Percentiles rank a stretch among this genome's conserved stretches.
phyloP scores from a whole-genome alignment of 1,140 invertebrate species.

The Brachionus rubens region DNA sequence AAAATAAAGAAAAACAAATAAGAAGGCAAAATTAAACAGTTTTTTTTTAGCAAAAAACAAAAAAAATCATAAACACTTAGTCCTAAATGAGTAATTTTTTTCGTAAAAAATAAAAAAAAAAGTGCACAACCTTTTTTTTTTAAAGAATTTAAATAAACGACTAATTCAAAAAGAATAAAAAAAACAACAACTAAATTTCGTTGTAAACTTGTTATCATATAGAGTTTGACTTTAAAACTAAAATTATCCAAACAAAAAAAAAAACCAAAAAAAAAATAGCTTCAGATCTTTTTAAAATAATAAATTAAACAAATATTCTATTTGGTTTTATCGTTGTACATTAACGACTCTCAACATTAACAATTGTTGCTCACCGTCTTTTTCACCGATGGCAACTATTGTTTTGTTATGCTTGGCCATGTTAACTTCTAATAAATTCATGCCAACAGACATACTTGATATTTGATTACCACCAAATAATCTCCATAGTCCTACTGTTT shows the following conservation, averaged over 20 bases:
- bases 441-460: slow-evolving; percentile 41
- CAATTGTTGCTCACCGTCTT: slow-evolving; percentile 46
- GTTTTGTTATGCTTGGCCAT: slow-evolving; percentile 44
- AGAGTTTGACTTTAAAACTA: not conserved
- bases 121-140: no score
- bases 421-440: slow-evolving; percentile 36
- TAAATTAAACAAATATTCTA: slow-evolving; percentile 7
- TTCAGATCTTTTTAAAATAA: slow-evolving; percentile 7
- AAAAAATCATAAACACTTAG: no score
- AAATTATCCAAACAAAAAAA: not conserved
- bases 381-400: slow-evolving; percentile 47
- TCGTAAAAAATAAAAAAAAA: no score
- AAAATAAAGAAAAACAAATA: no score
- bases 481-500: slow-evolving; percentile 39
- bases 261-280: not conserved
- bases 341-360: slow-evolving; percentile 46
- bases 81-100: no score
- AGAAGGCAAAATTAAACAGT: no score
- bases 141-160: no score
- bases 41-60: no score
- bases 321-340: slow-evolving; percentile 44
- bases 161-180: no score
- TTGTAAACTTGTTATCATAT: not conserved
- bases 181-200: no score
- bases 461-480: slow-evolving; percentile 20